Evolutionary conservation across 2,797 vertebrate genomes (phyloP), one percentile per base, ranked within the genome.

Genomic region (Premnoplex brunnescens): DNA sequence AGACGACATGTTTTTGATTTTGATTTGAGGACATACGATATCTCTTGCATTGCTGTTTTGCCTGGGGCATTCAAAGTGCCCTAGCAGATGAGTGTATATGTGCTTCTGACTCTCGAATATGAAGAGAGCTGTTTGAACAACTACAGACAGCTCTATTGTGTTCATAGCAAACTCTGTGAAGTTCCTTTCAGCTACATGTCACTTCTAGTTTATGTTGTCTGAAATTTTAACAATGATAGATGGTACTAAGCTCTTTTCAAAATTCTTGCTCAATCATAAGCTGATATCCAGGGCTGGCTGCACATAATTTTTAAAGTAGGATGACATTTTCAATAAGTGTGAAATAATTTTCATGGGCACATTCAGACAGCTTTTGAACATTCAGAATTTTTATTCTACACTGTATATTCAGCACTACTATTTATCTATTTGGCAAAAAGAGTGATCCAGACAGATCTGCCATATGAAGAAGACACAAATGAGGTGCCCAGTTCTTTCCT

Each of bases 111-210:
- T 89, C 83, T 43, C 73, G 14, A 46, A 17, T 71, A 18, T 43
- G 74, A 68, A 82, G 75, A 75, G 78, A 85, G 44, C 16, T 13
- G 24, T 95, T 92, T 95, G 64, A 93, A 95, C 90, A 95, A 82
- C 80, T 44, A 91, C 36, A 93, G 67, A 51, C 86, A 93, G 59
- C 66, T 76, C 79, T 37, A 92, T 88, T 96, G 96, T 95, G n/a
- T 56, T 91, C 74, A 26, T 0, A 80, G 54, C 75, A 91, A 95
- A 92, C 44, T 79, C 80, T 44, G 37, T 68, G 76, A 74, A 91
- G 94, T 95, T 96, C 87, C 94, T 96, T 96, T 97, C 96, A 92
- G 76, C 95, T 96, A 96, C 58, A 46, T 95, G 95, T 95, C 96
- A 87, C 67, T 92, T 95, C 68, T 46, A 91, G 28, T 95, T 95